Base-by-base conservation (phyloP, 2,113 vertebrate genomes). In the Phaethon lepturus region DNA sequence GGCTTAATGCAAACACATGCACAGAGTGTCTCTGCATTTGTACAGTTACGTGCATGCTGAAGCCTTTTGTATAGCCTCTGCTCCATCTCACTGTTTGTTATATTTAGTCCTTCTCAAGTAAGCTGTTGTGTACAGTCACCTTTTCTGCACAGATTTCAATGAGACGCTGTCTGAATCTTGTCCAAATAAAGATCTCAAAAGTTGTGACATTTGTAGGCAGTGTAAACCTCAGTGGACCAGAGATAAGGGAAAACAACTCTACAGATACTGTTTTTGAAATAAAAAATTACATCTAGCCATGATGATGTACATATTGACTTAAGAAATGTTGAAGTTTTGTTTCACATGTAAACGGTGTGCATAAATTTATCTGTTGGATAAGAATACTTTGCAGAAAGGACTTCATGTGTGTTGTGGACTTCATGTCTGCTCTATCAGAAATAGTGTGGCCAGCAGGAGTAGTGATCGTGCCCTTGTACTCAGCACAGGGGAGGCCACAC, bases 41-140 rank as follows among this genome's bases (percentile, higher is more conserved):
- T 66, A 53, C n/a, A 86, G 11, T 40, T 60, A 47, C 0, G 0
- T 53, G 42, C 18, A 84, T 0, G 0, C 59, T 60, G 59, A 86
- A 89, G 15, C 13, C 16, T 66, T 84, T 62, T 67, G 10, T 40
- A 49, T 4, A 64, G 19, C 7, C 53, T 83, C 58, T 88, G 53
- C 17, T 29, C 8, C 26, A 44, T 56, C 24, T 60, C 5, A 10
- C n/a, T 50, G 5, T 33, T 86, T 69, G 25, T 49, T 66, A 5
- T 58, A 10, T 69, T 86, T 62, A 45, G 12, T 58, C n/a, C 20
- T 64, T 79, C 49, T 66, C 42, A 84, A 44, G 23, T 62, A 95
- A 78, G 24, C 8, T 86, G 45, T 28, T 60, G 12, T 56, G 29
- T 45, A 64, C 11, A 2, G 1, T 62, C 47, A 69, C 17, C 50